Conservation (phyloP, 2,113 vertebrate genomes). For the Toxotes chatareus region DNA sequence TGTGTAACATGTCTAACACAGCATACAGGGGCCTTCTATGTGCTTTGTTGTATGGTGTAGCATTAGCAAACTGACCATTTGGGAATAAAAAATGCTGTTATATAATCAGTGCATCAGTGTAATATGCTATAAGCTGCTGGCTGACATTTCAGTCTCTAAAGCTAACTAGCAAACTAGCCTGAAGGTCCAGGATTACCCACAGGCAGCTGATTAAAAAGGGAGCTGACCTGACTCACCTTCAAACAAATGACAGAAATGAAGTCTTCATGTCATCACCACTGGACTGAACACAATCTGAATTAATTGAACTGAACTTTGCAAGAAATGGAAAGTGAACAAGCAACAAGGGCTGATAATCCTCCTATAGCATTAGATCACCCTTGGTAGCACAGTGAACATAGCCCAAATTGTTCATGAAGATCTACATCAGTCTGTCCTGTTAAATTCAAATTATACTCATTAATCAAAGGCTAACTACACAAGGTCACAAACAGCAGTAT, state of each 20-base stretch:
- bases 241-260: conserved; percentile 1
- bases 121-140: background rate
- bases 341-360: too few species aligned
- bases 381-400: background rate
- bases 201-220: background rate
- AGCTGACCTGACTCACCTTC: background rate
- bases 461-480: conserved; percentile 72
- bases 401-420: conserved; percentile 13
- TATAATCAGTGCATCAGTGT: conserved; percentile 2
- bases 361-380: background rate
- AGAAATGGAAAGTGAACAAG: conserved; percentile 4
- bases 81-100: background rate
- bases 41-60: background rate
- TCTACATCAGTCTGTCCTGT: conserved; percentile 38
- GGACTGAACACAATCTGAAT: background rate
- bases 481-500: conserved; percentile 14
- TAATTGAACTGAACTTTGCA: background rate
- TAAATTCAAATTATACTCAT: conserved; percentile 73
- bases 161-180: background rate
- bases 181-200: background rate
- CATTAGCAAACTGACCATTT: background rate
- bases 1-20: background rate
- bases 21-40: background rate
- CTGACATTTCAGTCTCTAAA: background rate
- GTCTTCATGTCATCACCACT: background rate